Percentiles rank a stretch among this genome's conserved stretches.
Evolutionary conservation across 2,113 vertebrate species (phyloP).

Genomic region (Passer domesticus): DNA sequence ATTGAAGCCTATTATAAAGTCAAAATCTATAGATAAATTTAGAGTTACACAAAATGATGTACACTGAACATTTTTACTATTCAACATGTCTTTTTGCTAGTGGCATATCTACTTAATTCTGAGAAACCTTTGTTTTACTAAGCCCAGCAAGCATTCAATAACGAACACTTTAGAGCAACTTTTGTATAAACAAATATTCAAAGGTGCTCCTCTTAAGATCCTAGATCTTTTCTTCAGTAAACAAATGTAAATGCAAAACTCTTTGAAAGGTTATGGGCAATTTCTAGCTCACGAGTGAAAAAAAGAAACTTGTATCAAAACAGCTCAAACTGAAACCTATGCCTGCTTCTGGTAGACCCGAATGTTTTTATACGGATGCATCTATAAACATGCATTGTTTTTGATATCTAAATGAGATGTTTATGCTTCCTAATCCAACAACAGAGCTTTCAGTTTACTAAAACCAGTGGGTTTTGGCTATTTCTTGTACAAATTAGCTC

Average conservation of each 20-base stretch:
- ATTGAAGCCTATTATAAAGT: constrained; percentile 54
- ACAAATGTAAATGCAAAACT: not conserved
- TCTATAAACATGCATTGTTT: not conserved
- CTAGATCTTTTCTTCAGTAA: constrained; percentile 28
- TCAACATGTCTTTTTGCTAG: constrained; percentile 66
- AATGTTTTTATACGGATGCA: not conserved
- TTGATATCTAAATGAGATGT: not conserved
- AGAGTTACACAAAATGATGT: constrained; percentile 46
- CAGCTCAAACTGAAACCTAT: not conserved
- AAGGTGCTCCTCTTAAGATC: constrained; percentile 35
- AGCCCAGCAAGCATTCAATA: constrained; percentile 66
- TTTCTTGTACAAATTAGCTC: not conserved
- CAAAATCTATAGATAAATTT: constrained; percentile 71
- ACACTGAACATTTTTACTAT: constrained; percentile 65
- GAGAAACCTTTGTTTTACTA: constrained; percentile 58
- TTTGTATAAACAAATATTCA: constrained; percentile 61
- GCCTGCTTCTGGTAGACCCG: not conserved
- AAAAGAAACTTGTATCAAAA: not conserved
- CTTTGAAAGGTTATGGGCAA: not conserved
- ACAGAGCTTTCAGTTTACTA: not conserved
- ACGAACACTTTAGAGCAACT: constrained; percentile 30
- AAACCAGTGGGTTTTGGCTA: not conserved
- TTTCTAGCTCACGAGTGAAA: not conserved
- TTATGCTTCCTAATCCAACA: not conserved
- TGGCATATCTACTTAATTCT: constrained; percentile 61